Conservation (phyloP, 2,888 invertebrate species). For the Nephrotoma guestfalica region DNA sequence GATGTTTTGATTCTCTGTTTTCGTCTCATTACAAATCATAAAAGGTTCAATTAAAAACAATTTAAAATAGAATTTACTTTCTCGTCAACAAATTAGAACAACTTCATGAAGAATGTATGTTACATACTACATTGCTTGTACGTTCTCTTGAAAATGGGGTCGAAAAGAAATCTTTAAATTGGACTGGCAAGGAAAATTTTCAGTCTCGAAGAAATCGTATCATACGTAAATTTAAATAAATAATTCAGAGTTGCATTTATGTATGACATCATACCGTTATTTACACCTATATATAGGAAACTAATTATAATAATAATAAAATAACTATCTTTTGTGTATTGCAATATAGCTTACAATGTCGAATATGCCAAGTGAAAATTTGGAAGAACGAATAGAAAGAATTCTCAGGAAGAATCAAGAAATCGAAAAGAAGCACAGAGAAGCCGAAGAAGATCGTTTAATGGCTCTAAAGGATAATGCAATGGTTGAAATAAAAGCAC, state of each 20-base stretch:
- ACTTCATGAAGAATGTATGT: not conserved
- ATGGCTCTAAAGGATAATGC: slow-evolving; percentile 32
- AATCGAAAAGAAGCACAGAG: slow-evolving; percentile 17
- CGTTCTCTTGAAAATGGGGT: not conserved
- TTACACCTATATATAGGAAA: not conserved
- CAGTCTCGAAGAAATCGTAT: not conserved
- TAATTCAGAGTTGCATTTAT: not conserved
- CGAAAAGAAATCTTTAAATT: not conserved
- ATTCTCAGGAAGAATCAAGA: slow-evolving; percentile 16
- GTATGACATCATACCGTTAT: not conserved
- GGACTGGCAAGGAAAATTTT: not conserved
- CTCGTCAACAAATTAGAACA: not conserved
- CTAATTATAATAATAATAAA: not conserved
- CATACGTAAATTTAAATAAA: not conserved
- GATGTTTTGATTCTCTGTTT: not conserved
- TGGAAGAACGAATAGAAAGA: slow-evolving; percentile 16
- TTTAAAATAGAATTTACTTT: not conserved
- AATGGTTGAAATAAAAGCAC: slow-evolving; percentile 28
- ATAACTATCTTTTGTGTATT: not conserved
- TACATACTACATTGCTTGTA: not conserved
- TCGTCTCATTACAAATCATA: not conserved
- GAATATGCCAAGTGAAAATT: slow-evolving; percentile 13
- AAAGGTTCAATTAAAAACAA: not conserved
- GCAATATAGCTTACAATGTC: slow-evolving; percentile 7
- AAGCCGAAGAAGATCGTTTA: slow-evolving; percentile 33